Percentiles rank a stretch among this genome's conserved stretches.
phyloP scores from a whole-genome alignment of 1,140 invertebrate genomes.

The Rhyzopertha dominica region DNA sequence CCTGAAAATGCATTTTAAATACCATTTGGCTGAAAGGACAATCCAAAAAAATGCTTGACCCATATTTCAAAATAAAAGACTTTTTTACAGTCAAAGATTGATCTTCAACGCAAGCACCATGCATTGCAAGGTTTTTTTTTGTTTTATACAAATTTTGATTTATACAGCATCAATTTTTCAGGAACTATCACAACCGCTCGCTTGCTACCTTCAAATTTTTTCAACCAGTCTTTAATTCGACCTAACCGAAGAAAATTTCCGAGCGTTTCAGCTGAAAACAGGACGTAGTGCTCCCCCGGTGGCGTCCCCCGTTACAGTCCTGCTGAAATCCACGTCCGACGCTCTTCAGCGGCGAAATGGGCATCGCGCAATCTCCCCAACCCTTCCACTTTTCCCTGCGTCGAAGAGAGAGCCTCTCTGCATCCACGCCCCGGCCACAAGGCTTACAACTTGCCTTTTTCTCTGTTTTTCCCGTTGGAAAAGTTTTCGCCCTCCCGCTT shows the following conservation, averaged over 20 bases:
- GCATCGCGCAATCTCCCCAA: constrained; percentile 31
- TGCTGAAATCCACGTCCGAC: constrained; percentile 15
- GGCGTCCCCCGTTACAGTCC: background rate
- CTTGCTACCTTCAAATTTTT: too few species aligned
- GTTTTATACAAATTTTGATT: too few species aligned
- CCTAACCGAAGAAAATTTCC: constrained; percentile 18
- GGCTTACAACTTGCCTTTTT: constrained; percentile 38
- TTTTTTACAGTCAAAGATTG: too few species aligned
- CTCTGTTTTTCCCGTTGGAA: constrained; percentile 28
- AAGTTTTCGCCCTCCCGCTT: constrained; percentile 21
- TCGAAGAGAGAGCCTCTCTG: too few species aligned
- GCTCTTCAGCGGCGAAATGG: constrained; percentile 22
- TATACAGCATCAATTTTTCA: too few species aligned
- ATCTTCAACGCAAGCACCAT: too few species aligned
- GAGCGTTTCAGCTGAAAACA: constrained; percentile 1
- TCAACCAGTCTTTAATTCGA: constrained; percentile 15
- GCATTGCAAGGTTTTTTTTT: too few species aligned
- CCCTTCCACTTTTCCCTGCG: constrained; percentile 30
- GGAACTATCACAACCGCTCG: too few species aligned
- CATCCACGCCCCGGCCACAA: constrained; percentile 37
- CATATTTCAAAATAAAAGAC: too few species aligned
- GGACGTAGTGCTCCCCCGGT: background rate
- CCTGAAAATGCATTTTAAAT: too few species aligned
- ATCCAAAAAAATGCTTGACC: too few species aligned
- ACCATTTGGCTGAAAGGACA: too few species aligned